Evolutionary conservation across 2,888 invertebrate genomes (phyloP), one percentile per base, ranked within the genome.

Genomic region (Oxytorus armatus): DNA sequence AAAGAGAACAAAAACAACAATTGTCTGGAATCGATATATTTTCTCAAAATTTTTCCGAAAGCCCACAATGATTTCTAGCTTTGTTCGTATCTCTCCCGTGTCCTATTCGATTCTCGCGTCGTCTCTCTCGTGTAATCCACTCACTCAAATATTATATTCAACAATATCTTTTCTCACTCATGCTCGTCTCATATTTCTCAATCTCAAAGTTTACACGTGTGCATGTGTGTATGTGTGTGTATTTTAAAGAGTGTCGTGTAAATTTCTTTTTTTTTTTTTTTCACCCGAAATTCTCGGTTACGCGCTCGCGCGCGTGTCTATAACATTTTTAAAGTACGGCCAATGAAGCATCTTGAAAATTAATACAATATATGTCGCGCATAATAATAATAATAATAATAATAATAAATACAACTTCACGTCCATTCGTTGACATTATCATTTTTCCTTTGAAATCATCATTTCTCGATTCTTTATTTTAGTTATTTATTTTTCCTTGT

Each of bases 21-120:
- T n/a, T n/a, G 77, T 85, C 81, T 79, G 83, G 82, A 86, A 85
- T 86, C 79, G 82, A 84, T 85, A 84, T 84, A 83, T 86, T 82
- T 86, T 73, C 80, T 82, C 81, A 63, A 82, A 78, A 73, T 73
- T 79, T 82, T 81, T 83, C 82, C 84, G 78, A 86, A 86, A 85
- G 83, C 85, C 83, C 84, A 83, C 82, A 85, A 84, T 85, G 79
- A 82, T 81, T 80, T 81, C 78, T 80, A 80, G 77, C 82, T 83
- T 79, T 69, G 69, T 69, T 80, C 83, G 29, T 74, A 47, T 29
- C 65, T 44, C 63, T 59, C 59, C 33, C 2, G 25, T 44, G 25
- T 47, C 49, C 72, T 36, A 57, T 53, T 53, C 47, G 59, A 42
- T 69, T 68, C 44, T 74, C 53, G 49, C 73, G 25, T 18, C 42